Evolutionary conservation across 2,113 vertebrate genomes (phyloP).

Genomic region (Lamprotornis superbus): DNA sequence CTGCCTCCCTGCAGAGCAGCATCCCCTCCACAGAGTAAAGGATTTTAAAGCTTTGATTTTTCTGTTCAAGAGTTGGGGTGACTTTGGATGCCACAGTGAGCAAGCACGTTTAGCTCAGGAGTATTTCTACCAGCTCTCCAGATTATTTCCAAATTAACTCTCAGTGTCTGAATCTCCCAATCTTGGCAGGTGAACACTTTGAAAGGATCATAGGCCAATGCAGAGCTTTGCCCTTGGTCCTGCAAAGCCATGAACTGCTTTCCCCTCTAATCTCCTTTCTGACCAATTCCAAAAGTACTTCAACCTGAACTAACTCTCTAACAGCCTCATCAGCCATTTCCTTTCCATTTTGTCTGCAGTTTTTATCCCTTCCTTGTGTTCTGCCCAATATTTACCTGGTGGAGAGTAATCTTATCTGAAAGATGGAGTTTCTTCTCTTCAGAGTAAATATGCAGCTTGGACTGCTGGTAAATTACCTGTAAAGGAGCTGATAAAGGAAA

Average conservation of each 20-base stretch:
- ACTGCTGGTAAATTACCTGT: slow-evolving; percentile 18
- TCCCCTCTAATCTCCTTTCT: neutral
- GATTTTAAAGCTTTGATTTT: neutral
- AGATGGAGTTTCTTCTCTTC: slow-evolving; percentile 16
- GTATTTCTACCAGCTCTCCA: neutral
- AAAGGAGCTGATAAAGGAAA: slow-evolving; percentile 40
- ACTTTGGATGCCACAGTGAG: neutral
- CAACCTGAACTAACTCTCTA: neutral
- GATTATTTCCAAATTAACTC: neutral
- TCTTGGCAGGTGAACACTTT: neutral
- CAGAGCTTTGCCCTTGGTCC: neutral
- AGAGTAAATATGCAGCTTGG: neutral
- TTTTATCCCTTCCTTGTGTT: neutral
- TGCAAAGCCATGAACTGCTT: neutral
- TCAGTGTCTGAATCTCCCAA: neutral
- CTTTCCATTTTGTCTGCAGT: slow-evolving; percentile 24
- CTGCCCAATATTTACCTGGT: neutral
- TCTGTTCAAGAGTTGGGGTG: neutral
- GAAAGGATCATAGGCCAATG: neutral
- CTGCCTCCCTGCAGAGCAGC: neutral
- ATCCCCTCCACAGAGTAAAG: neutral
- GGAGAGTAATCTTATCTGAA: slow-evolving; percentile 43
- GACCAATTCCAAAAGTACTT: neutral
- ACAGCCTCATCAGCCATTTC: neutral
- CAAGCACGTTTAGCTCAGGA: neutral